Conservation (phyloP, 2,113 vertebrate genomes). For the Heterochromis multidens region DNA sequence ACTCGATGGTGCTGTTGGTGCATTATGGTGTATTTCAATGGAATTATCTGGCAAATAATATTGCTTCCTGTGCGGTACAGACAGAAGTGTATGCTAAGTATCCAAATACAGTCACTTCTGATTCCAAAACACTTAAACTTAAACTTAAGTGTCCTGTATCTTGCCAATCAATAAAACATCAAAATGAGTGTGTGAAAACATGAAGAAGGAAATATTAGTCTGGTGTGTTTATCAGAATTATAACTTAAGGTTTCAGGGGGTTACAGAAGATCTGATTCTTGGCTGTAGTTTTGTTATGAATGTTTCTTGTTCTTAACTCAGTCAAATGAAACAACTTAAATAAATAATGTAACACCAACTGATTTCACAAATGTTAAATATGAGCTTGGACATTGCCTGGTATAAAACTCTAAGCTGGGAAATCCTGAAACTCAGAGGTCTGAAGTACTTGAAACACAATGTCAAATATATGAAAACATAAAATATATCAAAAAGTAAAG, state of each 20-base stretch:
- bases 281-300: neutral
- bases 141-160: neutral
- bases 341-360: neutral
- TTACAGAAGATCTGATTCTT: neutral
- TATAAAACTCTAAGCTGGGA: neutral
- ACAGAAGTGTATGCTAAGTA: too few species aligned
- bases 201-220: neutral
- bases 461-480: neutral
- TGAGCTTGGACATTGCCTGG: neutral
- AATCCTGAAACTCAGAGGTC: neutral
- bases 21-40: too few species aligned
- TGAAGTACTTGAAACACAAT: neutral
- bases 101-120: too few species aligned
- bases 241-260: neutral
- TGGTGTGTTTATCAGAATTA: neutral
- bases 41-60: too few species aligned
- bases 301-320: neutral
- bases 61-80: too few species aligned
- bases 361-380: neutral
- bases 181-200: neutral
- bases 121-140: too few species aligned
- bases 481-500: neutral
- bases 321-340: neutral
- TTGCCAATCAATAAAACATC: neutral
- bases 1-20: too few species aligned